A percentile compares a stretch with the other conserved stretches of the same genome.
Evolutionary conservation across 2,797 vertebrate genomes (phyloP).

Genomic region (Acestrorhynchus altus): DNA sequence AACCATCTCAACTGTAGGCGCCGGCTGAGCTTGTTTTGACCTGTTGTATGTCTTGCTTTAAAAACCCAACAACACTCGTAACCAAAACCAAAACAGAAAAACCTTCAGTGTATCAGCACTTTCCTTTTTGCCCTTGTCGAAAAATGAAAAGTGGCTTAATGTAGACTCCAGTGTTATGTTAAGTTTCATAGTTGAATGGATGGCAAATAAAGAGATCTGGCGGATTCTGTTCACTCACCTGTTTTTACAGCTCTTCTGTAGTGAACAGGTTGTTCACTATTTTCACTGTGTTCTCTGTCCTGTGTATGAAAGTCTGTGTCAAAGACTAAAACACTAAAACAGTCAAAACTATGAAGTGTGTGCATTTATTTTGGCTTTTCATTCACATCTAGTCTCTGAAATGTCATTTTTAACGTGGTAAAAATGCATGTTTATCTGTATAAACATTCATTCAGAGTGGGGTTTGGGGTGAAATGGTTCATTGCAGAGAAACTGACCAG

Average conservation of each 20-base stretch:
- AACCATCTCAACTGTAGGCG: conserved; percentile 20
- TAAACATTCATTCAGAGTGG: no score
- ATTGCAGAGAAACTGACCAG: no score
- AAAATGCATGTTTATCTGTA: no score
- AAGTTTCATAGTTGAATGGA: not conserved
- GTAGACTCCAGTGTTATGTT: not conserved
- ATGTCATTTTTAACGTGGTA: no score
- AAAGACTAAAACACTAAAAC: conserved; percentile 36
- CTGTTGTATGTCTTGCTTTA: conserved; percentile 9
- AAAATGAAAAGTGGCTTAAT: not conserved
- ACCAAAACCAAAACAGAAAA: conserved; percentile 24
- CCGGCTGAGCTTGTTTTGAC: not conserved
- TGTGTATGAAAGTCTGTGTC: conserved; percentile 3
- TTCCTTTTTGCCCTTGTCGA: not conserved
- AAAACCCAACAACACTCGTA: conserved; percentile 19
- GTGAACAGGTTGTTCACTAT: not conserved
- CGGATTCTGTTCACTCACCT: not conserved
- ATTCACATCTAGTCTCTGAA: not conserved
- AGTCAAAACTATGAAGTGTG: not conserved
- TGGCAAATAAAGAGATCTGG: not conserved
- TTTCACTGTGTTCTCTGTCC: not conserved
- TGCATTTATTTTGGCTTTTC: not conserved
- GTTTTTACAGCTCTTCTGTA: not conserved
- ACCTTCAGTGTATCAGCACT: not conserved
- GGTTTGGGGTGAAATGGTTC: no score